Evolutionary conservation across 2,113 vertebrate genomes (phyloP).

Genomic region (Formicarius rufipectus): DNA sequence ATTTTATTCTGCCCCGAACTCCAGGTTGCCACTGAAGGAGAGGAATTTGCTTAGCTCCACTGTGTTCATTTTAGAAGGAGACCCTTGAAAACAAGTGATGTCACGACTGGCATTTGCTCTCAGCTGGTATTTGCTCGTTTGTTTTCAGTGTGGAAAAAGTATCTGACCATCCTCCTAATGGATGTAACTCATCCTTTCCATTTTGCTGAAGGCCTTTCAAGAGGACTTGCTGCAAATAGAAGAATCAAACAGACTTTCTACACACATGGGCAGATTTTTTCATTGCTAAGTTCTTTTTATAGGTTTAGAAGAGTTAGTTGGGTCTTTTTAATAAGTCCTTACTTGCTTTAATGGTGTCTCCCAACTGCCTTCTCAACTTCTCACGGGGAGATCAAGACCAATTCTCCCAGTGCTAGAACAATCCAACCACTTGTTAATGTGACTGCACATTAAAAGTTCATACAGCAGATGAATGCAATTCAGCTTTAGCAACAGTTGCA

Average conservation of each 20-base stretch:
- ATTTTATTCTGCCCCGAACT: background rate
- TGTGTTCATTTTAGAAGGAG: background rate
- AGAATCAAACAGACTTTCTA: background rate
- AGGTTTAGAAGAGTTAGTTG: background rate
- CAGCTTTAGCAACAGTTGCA: background rate
- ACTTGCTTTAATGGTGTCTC: background rate
- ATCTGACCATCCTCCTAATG: background rate
- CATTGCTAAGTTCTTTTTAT: background rate
- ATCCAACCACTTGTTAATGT: background rate
- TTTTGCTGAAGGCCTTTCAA: background rate
- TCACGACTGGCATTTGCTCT: background rate
- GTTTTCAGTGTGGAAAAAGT: background rate
- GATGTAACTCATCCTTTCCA: background rate
- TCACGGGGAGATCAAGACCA: background rate
- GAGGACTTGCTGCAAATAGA: background rate
- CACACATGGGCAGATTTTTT: fast-evolving
- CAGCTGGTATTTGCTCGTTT: background rate
- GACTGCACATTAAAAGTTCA: background rate
- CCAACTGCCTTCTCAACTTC: background rate
- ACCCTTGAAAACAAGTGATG: background rate
- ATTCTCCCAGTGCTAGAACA: background rate
- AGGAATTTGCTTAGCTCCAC: background rate
- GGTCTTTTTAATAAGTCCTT: background rate
- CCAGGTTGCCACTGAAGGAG: fast-evolving
- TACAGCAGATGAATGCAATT: background rate